Percentiles rank a stretch among this genome's conserved stretches.
Evolutionary conservation across 1,140 invertebrate genomes (phyloP).

Genomic region (Drosophila asahinai): DNA sequence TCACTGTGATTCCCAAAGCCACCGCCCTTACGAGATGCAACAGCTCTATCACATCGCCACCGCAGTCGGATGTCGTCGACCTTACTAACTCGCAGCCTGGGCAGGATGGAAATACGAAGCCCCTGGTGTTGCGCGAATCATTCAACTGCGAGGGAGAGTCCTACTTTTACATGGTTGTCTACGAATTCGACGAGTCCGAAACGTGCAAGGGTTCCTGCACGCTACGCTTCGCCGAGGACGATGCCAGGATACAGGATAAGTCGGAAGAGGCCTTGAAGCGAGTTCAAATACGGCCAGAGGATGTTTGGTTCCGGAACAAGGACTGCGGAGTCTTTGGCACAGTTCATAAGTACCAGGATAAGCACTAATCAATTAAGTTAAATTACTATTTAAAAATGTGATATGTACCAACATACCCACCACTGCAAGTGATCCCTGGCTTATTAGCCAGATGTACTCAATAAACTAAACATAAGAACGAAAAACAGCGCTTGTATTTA

Average conservation of each 20-base stretch:
- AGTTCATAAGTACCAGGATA: neutral
- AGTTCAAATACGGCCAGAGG: conserved; percentile 15
- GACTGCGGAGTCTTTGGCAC: conserved; percentile 27
- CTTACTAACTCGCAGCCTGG: conserved; percentile 4
- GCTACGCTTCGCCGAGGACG: conserved; percentile 29
- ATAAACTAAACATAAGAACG: no score
- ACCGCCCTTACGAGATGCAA: neutral
- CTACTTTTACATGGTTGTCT: conserved; percentile 47
- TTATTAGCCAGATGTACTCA: no score
- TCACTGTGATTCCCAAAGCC: conserved; percentile 8
- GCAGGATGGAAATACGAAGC: neutral
- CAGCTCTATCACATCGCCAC: neutral
- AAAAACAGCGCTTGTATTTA: no score
- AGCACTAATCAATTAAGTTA: no score
- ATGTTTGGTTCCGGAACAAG: conserved; percentile 36
- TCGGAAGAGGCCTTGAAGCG: conserved; percentile 20
- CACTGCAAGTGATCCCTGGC: no score
- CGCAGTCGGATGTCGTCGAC: neutral
- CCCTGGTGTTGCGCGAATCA: conserved; percentile 26
- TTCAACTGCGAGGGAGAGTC: neutral
- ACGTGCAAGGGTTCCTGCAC: conserved; percentile 37
- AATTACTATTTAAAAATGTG: no score
- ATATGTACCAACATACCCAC: no score
- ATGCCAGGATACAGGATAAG: conserved; percentile 38
- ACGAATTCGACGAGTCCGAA: conserved; percentile 17